Base-by-base conservation (phyloP, 1,140 invertebrate genomes). In the Choristoneura fumiferana region DNA sequence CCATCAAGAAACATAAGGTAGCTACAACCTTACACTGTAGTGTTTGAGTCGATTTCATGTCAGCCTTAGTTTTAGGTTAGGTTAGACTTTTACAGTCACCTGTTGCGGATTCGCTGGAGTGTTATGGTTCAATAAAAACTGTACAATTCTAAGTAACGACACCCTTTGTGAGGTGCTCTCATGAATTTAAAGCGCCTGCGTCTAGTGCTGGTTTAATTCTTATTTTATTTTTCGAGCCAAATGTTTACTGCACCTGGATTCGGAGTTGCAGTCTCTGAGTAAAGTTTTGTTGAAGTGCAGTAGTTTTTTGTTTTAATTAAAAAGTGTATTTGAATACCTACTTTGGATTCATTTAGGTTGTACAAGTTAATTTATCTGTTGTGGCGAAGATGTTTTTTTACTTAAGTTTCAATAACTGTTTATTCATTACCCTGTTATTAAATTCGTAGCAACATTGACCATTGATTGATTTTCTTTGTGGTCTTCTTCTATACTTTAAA, bases 121-220 rank as follows among this genome's bases (percentile, higher is more conserved):
- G 66, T 68, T 68, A 65, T 68, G 43, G 62, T 61, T 58, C 62
- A 65, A 68, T 68, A 65, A 68, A 65, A 68, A 68, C 55, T 37
- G n/a, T 43, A 55, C 55, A 45, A 54, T 63, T 58, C 61, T 53
- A 43, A 17, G 49, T 55, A 55, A 63, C 57, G 55, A 49, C 52
- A 55, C 56, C 34, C 13, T 58, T 43, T 34, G 56, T 36, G 55
- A 54, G 56, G 43, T 34, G 54, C 39, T 35, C 14, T n/a, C 40
- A 55, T 56, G 59, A 61, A 61, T 61, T 57, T 56, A 52, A 35
- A 61, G 15, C 6, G 22, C 6, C 43, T 15, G 49, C 12, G 12
- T 54, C 33, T 35, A 35, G 33, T 35, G 52, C 33, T 10, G 33
- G 6, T 29, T 29, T 3, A 29, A 36, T 35, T 54, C 29, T 54